Evolutionary conservation across 30 jellyfish, hydroid and myxozoan genomes (phyloP), one percentile per base, ranked within the genome.

Genomic region (Pseudorhiza aurosa): DNA sequence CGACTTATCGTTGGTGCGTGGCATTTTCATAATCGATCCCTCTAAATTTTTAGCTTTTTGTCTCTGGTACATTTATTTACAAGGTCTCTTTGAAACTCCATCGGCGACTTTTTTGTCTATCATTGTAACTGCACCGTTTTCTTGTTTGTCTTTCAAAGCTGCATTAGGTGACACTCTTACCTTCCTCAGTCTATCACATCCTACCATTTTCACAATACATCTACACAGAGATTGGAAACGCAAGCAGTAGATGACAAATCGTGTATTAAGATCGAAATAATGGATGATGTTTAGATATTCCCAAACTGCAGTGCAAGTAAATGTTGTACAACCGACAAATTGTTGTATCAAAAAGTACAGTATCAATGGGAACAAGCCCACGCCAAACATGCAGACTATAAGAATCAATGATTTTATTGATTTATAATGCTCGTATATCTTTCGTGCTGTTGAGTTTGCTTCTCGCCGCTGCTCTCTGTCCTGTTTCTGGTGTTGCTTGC

Each of bases 311-410:
- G 59, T 37, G 36, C 95, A 83, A 22, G 68, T 30, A 49, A 26
- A 26, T 14, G 78, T 45, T 19, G 18, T 36, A 19, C 95, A 83
- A 0, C 87, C 82, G 21, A 63, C 30, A 49, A 45, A 26, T 32
- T 71, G 62, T 30, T 31, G 73, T 30, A 71, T 4, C 14, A 83
- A 35, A 31, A 47, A 43, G 64, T 30, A 83, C 14, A 27, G 2
- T 25, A 70, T 60, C 82, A 71, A 30, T 42, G 95, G 95, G 18
- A 83, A 73, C 12, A 69, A 82, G 2, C 95, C 85, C 9, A 83
- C 59, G 21, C 95, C 95, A 62, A 68, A 83, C 95, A 83, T 83
- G 26, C 70, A 69, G 0, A 83, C 4, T 53, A 83, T 30, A 60
- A 83, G 42, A 4, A 15, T 39, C 19, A 83, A 74, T 0, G 95